Base-by-base conservation (phyloP, 1,140 invertebrate genomes). In the Zaprionus inermis region DNA sequence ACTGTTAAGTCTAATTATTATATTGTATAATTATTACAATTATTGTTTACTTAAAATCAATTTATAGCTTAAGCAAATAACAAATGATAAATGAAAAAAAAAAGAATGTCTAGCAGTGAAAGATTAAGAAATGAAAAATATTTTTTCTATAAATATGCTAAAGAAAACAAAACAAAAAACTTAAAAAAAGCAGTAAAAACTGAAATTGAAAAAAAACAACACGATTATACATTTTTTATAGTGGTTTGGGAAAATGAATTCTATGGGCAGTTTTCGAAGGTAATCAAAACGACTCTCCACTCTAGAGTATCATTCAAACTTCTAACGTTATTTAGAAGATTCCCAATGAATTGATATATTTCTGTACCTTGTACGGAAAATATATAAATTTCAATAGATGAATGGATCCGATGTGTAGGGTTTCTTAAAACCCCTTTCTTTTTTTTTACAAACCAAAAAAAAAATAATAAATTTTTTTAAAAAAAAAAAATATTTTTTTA, bases 31-130 rank as follows among this genome's bases (percentile, higher is more conserved):
- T 72, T 72, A 79, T 52, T 73, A 79, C 63, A 82, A 77, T 74
- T 77, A 82, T 78, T 88, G 59, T 82, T 86, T 88, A 82, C 68
- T 80, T 88, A 78, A 86, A 72, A 77, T 73, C 71, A 80, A 80
- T 75, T 76, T 65, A 86, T 86, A 81, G 72, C 65, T 51, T 84
- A 84, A 72, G 56, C 51, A 44, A 59, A 60, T 76, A 75, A 76
- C 66, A 52, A 70, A 63, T 52, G 36, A 65, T 16, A 46, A 16
- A 49, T 1, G 11, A 49, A 22, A 18, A 22, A 49, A 18, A 49
- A 49, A 49, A 46, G 41, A 41, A 52, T 78, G 66, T 77, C 49
- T 70, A 77, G 69, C 49, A 63, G 60, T 65, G 41, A 64, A 78
- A 52, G 71, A 38, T 55, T 72, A 73, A 56, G 64, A 61, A 76